These are phyloP conservation scores for Macrophya alboannulata DNA, from an alignment of 2,888 invertebrate species.

Conservation along the genomic window DNA sequence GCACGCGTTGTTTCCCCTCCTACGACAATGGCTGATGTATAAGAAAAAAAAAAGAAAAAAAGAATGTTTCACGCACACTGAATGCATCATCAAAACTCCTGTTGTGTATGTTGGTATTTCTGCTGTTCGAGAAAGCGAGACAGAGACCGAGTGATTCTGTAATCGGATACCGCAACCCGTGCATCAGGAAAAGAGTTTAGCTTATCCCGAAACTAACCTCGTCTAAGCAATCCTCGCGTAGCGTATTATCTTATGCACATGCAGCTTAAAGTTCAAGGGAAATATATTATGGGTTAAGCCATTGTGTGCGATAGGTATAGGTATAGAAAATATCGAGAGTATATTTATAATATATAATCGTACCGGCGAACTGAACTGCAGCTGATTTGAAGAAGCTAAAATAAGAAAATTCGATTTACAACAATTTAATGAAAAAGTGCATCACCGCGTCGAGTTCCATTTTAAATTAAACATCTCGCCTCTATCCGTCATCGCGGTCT, in stretches of 20 bases:
- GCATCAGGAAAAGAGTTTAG: not conserved
- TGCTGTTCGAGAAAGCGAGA: not conserved
- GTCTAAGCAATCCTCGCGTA: not conserved
- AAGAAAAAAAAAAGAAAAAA: constrained; percentile 23
- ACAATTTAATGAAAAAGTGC: not conserved
- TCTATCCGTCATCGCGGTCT: constrained; percentile 25
- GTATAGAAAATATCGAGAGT: not conserved
- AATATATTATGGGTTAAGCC: constrained; percentile 14
- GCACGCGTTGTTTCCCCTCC: not conserved
- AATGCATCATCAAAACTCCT: not conserved
- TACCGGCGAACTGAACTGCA: not conserved
- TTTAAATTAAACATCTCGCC: constrained; percentile 1
- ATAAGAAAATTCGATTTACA: too few species aligned
- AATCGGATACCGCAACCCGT: not conserved
- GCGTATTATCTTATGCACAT: not conserved
- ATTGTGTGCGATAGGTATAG: not conserved
- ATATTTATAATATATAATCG: too few species aligned
- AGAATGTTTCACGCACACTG: not conserved
- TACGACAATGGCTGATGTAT: not conserved
- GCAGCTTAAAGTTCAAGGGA: constrained; percentile 10
- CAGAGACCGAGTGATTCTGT: not conserved
- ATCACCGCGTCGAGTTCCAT: not conserved
- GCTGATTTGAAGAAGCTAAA: too few species aligned
- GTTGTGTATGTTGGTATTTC: not conserved
- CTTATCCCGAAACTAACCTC: not conserved